A percentile compares a stretch with the other conserved stretches of the same genome.
phyloP scores from a whole-genome alignment of 2,113 vertebrate genomes.

The Tenrec ecaudatus region DNA sequence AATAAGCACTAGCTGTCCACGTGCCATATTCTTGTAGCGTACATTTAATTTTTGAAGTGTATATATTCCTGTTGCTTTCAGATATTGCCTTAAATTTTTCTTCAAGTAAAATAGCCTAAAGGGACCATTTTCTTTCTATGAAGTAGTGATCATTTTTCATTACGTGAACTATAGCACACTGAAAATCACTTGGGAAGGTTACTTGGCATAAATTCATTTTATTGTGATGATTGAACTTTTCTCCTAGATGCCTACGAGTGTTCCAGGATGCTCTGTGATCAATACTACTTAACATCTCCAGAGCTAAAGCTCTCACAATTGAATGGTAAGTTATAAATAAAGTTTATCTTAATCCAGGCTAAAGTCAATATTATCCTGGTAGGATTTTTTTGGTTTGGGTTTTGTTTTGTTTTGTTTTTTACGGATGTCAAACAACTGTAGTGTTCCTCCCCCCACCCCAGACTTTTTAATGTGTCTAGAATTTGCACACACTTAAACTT shows the following conservation, averaged over 20 bases:
- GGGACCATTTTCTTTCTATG: slow-evolving; percentile 14
- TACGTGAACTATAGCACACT: not conserved
- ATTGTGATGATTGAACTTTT: slow-evolving; percentile 22
- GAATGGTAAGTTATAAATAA: slow-evolving; percentile 89
- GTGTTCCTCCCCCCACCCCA: not conserved
- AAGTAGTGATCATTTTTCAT: slow-evolving; percentile 29
- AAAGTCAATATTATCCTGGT: slow-evolving; percentile 1
- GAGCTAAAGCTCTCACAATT: slow-evolving; percentile 94
- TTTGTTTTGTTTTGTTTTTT: not conserved
- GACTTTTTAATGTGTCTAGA: not conserved
- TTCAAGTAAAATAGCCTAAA: slow-evolving; percentile 53
- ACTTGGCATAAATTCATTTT: slow-evolving; percentile 50
- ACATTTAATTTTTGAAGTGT: not conserved
- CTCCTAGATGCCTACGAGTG: slow-evolving; percentile 94
- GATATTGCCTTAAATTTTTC: not conserved
- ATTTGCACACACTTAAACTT: not conserved
- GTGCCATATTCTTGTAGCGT: slow-evolving; percentile 10
- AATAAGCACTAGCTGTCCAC: not conserved
- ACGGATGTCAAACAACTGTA: not conserved
- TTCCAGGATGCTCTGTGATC: slow-evolving; percentile 96
- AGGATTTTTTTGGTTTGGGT: not conserved
- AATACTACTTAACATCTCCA: slow-evolving; percentile 97
- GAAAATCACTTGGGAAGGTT: slow-evolving; percentile 24
- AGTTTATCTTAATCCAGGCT: not conserved
- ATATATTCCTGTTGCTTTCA: slow-evolving; percentile 18